Evolutionary conservation across 2,797 vertebrate genomes (phyloP).

Genomic region (Taeniopygia guttata): DNA sequence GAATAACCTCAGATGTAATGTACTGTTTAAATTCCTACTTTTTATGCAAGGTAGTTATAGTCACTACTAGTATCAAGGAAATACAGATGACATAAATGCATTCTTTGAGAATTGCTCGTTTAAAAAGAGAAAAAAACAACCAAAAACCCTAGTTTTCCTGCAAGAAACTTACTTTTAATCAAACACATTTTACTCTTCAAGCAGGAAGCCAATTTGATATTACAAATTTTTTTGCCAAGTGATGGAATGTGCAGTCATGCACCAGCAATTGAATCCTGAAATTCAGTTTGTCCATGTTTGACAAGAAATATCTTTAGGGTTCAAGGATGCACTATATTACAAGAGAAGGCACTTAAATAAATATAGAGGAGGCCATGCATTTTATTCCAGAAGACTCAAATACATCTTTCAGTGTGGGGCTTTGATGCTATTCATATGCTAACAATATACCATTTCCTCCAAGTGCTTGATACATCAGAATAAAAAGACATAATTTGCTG

Average conservation of each 20-base stretch:
- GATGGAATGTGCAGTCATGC: constrained; percentile 43
- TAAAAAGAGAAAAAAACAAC: background rate
- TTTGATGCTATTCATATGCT: constrained; percentile 78
- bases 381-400: constrained; percentile 65
- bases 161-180: constrained; percentile 7
- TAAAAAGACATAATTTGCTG: constrained; percentile 74
- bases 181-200: constrained; percentile 5
- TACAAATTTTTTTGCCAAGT: constrained; percentile 51
- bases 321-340: constrained; percentile 3
- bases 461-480: constrained; percentile 58
- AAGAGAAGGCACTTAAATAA: constrained; percentile 16
- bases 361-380: constrained; percentile 22
- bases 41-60: background rate
- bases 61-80: background rate
- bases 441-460: constrained; percentile 72
- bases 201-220: constrained; percentile 41
- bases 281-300: constrained; percentile 6
- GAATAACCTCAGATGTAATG: background rate
- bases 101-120: background rate
- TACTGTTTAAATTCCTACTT: constrained; percentile 1
- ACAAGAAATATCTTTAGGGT: constrained; percentile 32
- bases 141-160: background rate
- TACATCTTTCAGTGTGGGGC: constrained; percentile 59
- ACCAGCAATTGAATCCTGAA: constrained; percentile 10
- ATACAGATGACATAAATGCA: constrained; percentile 2